Conservation (phyloP, 2,888 invertebrate species). For the Pycnomerus fuliginosus region DNA sequence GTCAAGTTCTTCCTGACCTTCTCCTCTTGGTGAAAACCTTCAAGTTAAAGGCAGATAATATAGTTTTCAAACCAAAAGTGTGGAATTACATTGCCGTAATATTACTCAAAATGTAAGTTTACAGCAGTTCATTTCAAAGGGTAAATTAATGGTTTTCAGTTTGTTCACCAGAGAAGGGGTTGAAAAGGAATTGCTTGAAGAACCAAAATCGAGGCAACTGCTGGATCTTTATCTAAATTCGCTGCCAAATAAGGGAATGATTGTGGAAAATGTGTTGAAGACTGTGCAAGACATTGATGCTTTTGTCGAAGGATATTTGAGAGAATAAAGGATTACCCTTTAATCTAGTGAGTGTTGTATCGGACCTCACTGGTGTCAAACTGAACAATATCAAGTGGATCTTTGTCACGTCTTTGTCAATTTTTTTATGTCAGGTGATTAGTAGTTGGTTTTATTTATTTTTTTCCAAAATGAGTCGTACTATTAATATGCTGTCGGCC, state of each 20-base stretch:
- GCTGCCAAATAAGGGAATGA: constrained; percentile 31
- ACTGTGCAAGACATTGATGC: constrained; percentile 35
- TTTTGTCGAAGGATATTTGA: no score
- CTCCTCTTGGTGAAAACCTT: constrained; percentile 63
- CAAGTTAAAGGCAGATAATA: constrained; percentile 67
- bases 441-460: no score
- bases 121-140: constrained; percentile 9
- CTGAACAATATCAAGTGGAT: no score
- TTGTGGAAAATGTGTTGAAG: constrained; percentile 32
- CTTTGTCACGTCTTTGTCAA: no score
- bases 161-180: constrained; percentile 39
- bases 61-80: constrained; percentile 69
- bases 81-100: constrained; percentile 72
- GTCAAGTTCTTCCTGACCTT: constrained; percentile 49
- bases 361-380: no score
- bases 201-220: constrained; percentile 31
- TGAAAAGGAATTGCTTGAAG: constrained; percentile 34
- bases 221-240: constrained; percentile 29
- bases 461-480: no score
- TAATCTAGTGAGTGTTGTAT: no score
- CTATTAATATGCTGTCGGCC: constrained; percentile 57
- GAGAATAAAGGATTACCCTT: no score
- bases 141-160: constrained; percentile 31
- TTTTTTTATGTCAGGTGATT: no score
- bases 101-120: constrained; percentile 65